Evolutionary conservation across 2,888 invertebrate species (phyloP).

Genomic region (Ophioninae sp.): DNA sequence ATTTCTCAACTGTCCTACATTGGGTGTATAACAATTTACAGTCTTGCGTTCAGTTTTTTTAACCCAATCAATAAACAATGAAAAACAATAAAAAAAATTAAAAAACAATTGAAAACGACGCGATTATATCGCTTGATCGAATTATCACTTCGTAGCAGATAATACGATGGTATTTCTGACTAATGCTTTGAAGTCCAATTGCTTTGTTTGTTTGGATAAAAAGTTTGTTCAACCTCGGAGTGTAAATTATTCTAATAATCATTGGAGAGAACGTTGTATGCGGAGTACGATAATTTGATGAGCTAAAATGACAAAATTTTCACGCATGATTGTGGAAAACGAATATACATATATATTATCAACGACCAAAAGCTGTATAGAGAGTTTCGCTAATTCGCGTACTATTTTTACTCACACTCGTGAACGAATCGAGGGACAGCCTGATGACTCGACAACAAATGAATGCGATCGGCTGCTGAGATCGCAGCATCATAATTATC

Average conservation of each 20-base stretch:
- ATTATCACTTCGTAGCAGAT: not conserved
- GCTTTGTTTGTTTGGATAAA: too few relatives aligned
- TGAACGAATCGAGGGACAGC: conserved; percentile 65
- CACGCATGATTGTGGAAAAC: too few relatives aligned
- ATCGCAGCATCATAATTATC: conserved; percentile 63
- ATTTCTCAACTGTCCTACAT: not conserved
- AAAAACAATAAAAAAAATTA: not conserved
- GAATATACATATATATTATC: too few relatives aligned
- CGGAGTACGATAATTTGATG: conserved; percentile 66
- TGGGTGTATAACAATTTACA: not conserved
- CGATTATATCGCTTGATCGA: not conserved
- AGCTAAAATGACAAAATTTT: conserved; percentile 46
- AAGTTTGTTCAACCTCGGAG: not conserved
- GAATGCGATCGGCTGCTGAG: conserved; percentile 63
- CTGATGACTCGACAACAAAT: conserved; percentile 62
- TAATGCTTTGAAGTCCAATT: not conserved
- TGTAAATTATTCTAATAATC: conserved; percentile 2
- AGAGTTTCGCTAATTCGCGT: not conserved
- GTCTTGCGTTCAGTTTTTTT: not conserved
- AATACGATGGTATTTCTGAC: not conserved
- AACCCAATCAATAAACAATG: not conserved
- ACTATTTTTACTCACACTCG: conserved; percentile 58
- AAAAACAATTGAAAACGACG: too few relatives aligned
- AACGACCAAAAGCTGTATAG: too few relatives aligned
- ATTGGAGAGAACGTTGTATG: conserved; percentile 63